Evolutionary conservation across 1,140 invertebrate species (phyloP).

Genomic region (Zaprionus lachaisei): DNA sequence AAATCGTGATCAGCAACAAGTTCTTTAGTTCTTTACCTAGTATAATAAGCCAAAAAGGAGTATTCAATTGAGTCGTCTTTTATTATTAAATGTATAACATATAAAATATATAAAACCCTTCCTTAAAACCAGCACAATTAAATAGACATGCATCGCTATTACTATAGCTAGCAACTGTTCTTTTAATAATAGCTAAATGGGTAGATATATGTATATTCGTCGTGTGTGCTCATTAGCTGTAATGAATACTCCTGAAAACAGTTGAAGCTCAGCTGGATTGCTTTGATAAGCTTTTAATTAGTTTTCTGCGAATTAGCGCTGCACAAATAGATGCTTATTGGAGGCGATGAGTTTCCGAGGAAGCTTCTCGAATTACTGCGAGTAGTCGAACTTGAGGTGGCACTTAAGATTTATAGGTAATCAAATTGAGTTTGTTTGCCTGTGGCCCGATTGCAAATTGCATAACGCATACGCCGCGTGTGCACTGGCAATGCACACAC

Average conservation of each 20-base stretch:
- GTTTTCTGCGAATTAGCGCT: background rate
- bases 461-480: conserved; percentile 55
- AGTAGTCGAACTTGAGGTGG: background rate
- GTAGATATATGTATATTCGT: too few relatives aligned
- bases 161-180: too few relatives aligned
- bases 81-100: too few relatives aligned
- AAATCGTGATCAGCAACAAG: too few relatives aligned
- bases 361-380: background rate
- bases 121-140: too few relatives aligned
- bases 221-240: background rate
- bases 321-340: background rate
- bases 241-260: background rate
- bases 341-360: background rate
- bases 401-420: conserved; percentile 39
- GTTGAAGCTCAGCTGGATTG: background rate
- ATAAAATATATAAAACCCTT: too few relatives aligned
- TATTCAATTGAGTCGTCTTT: too few relatives aligned
- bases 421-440: conserved; percentile 50
- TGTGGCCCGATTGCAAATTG: conserved; percentile 51
- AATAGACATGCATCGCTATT: too few relatives aligned
- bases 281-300: conserved; percentile 9
- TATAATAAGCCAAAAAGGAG: too few relatives aligned
- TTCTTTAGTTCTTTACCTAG: too few relatives aligned
- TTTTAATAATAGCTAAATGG: too few relatives aligned
- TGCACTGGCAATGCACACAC: conserved; percentile 24